Conservation (phyloP, 2,888 invertebrate species). For the Polyommatus iphigenia region DNA sequence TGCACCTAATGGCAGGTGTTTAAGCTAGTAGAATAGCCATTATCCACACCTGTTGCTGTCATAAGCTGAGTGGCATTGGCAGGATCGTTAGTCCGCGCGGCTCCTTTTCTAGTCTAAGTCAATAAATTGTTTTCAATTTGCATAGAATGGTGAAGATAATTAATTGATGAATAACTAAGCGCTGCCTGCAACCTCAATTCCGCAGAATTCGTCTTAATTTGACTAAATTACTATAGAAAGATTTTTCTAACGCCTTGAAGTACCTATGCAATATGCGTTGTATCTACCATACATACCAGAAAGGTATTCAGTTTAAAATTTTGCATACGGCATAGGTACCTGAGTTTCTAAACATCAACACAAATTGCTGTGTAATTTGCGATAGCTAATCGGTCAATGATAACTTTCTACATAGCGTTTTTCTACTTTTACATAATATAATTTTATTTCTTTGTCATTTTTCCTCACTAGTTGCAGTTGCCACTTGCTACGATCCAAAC, state of each 20-base stretch:
- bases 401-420: slow-evolving; percentile 2
- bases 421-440: not conserved
- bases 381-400: not conserved
- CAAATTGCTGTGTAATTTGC: not conserved
- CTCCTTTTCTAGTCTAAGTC: not conserved
- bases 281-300: not conserved
- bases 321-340: not conserved
- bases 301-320: not conserved
- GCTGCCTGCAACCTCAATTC: not conserved
- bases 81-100: slow-evolving; percentile 10
- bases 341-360: not conserved
- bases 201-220: too few relatives aligned
- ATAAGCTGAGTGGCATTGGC: slow-evolving; percentile 22
- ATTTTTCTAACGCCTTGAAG: not conserved
- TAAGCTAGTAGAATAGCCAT: slow-evolving; percentile 8
- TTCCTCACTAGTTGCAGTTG: not conserved
- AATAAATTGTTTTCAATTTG: not conserved
- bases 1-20: slow-evolving; percentile 36
- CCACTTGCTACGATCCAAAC: too few relatives aligned
- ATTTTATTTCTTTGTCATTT: not conserved
- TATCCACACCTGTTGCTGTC: slow-evolving; percentile 28
- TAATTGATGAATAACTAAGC: not conserved
- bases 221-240: not conserved
- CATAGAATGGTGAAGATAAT: not conserved
- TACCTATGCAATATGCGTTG: not conserved